phyloP scores from a whole-genome alignment of 2,797 vertebrate genomes.

The Clarias platycephalus region DNA sequence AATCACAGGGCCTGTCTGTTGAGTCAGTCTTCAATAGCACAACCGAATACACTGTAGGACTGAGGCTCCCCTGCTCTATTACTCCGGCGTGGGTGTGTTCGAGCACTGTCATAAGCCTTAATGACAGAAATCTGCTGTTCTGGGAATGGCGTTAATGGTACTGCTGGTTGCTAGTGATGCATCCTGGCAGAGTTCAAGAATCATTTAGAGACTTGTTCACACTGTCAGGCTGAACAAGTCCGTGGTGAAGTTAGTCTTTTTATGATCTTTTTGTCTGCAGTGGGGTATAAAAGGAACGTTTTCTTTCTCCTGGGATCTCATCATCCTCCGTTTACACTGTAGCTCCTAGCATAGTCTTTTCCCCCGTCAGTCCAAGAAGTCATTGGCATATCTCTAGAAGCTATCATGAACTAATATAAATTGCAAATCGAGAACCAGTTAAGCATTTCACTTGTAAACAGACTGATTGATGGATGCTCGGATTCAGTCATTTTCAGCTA shows the following conservation, averaged over 20 bases:
- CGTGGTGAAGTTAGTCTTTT: conserved; percentile 2
- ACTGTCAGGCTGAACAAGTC: conserved; percentile 6
- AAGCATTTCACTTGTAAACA: background rate
- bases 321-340: background rate
- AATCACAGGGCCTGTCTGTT: conserved; percentile 36
- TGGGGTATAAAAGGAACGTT: background rate
- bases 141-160: background rate
- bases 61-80: background rate
- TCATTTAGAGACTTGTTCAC: conserved; percentile 8
- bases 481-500: background rate
- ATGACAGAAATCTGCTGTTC: conserved; percentile 22
- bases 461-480: background rate
- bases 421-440: background rate
- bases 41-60: conserved; percentile 26
- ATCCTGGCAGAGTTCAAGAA: conserved; percentile 4
- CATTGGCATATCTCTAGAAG: background rate
- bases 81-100: conserved; percentile 28
- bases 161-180: conserved; percentile 9
- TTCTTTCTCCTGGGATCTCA: background rate
- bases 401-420: background rate
- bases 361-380: background rate
- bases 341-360: background rate
- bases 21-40: conserved; percentile 27
- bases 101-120: conserved; percentile 10
- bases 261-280: background rate